A percentile compares a stretch with the other conserved stretches of the same genome.
Evolutionary conservation across 2,797 vertebrate genomes (phyloP).

Genomic region (Oceanodroma leucorhoa): DNA sequence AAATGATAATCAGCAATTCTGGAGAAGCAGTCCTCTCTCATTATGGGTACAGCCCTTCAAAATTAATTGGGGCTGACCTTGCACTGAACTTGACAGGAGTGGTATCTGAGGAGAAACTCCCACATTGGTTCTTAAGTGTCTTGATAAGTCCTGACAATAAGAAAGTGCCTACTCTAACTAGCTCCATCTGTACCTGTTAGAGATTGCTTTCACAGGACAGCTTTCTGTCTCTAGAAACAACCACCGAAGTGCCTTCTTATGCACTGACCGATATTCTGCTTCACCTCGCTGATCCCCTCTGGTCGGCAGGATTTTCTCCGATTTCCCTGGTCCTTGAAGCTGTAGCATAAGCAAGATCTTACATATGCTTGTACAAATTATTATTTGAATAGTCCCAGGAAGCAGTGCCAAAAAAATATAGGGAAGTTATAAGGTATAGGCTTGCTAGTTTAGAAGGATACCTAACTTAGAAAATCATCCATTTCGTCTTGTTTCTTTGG

Average conservation of each 20-base stretch:
- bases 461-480: neutral
- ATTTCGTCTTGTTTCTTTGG: neutral
- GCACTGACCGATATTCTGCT: neutral
- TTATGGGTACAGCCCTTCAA: neutral
- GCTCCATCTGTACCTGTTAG: neutral
- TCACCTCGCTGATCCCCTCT: neutral
- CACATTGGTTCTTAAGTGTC: neutral
- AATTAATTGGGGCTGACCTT: slow-evolving; percentile 20
- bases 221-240: neutral
- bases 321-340: neutral
- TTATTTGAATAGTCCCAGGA: neutral
- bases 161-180: neutral
- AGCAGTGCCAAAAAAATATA: neutral
- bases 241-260: neutral
- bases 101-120: neutral
- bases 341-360: neutral
- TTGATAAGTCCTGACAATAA: neutral
- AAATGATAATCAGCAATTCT: neutral
- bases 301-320: neutral
- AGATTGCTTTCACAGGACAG: neutral
- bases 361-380: neutral
- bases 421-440: neutral
- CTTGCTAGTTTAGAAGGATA: neutral
- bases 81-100: neutral
- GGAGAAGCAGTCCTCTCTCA: neutral